These are phyloP conservation scores for Troilus luridus DNA, from an alignment of 2,888 invertebrate species.

Conservation along the genomic window DNA sequence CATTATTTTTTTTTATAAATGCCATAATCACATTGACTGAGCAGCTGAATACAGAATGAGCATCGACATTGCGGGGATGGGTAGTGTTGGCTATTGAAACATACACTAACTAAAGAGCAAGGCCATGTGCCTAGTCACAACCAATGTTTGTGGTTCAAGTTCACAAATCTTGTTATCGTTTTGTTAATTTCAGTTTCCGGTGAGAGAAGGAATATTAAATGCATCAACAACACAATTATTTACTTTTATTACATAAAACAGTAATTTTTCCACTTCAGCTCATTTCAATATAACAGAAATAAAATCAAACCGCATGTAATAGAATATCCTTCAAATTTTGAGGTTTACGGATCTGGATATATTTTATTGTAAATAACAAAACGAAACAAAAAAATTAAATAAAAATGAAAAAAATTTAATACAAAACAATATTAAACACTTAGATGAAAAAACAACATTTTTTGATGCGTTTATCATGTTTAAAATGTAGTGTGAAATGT, in stretches of 20 bases:
- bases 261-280: background rate
- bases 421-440: too few species aligned
- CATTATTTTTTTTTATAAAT: constrained; percentile 51
- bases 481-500: too few species aligned
- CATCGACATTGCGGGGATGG: constrained; percentile 46
- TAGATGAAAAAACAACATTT: too few species aligned
- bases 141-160: constrained; percentile 36
- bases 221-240: background rate
- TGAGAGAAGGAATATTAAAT: constrained; percentile 44
- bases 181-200: background rate
- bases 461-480: too few species aligned
- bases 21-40: constrained; percentile 58
- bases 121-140: constrained; percentile 51
- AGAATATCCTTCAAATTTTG: too few species aligned
- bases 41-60: constrained; percentile 57
- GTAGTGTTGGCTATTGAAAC: background rate
- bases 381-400: too few species aligned
- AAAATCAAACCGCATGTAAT: too few species aligned
- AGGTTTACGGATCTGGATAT: too few species aligned
- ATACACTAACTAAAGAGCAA: constrained; percentile 49
- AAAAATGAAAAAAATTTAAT: too few species aligned
- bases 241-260: background rate
- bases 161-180: background rate
- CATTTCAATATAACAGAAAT: background rate
- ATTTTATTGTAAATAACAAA: too few species aligned